Evolutionary conservation across 2,113 vertebrate genomes (phyloP), one percentile per base, ranked within the genome.

Genomic region (Poecile atricapillus): DNA sequence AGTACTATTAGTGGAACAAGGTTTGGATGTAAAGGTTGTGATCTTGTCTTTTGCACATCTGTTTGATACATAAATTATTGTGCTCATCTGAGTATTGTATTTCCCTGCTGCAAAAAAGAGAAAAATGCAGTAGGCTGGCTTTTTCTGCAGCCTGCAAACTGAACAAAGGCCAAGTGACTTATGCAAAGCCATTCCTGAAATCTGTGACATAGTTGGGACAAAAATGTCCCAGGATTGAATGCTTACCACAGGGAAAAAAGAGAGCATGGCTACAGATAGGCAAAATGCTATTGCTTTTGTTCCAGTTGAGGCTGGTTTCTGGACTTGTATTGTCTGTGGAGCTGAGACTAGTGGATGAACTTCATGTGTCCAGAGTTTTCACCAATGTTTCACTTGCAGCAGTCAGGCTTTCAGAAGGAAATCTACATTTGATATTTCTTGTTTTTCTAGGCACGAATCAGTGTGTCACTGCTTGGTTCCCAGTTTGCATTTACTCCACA

Each of bases 61-160:
- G 80, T 92, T 93, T 84, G 94, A 84, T 97, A 78, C 92, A 96
- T 94, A 90, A 95, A 96, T 97, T 90, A 96, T 93, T 90, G 87
- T 76, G 90, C 80, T 60, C 46, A 37, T 83, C 64, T 56, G 86
- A 97, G 90, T 74, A 43, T 81, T 84, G 60, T 90, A 58, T 89
- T 95, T 95, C 92, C 79, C 71, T 82, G 76, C 83, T 92, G 83
- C 76, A 95, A 89, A 90, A 39, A 94, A 78, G 52, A 90, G 83
- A 60, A 80, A 83, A 86, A 74, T 69, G 80, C 80, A 87, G 56
- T 30, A 78, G 86, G 64, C 44, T 83, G 69, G 55, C 44, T 88
- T 86, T 83, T 80, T 63, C 75, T 94, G 76, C 84, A 75, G 59
- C 5, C 1, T 83, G 84, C 43, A 71, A 18, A 31, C 43, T 86